Conservation (phyloP, 2,113 vertebrate species). For the Rhombomys opimus region DNA sequence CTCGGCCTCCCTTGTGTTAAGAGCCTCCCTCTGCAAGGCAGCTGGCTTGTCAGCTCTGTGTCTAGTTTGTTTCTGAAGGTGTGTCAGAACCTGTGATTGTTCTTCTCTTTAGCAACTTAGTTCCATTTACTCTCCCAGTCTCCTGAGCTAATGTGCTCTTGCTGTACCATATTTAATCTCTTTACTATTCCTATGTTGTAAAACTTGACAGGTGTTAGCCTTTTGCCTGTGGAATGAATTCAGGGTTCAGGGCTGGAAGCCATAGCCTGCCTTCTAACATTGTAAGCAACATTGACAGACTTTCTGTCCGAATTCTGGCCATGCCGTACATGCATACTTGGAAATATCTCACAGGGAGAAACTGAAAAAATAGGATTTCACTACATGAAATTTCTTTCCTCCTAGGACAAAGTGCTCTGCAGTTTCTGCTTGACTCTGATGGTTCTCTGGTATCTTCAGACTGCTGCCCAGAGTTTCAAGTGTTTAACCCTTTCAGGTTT, state of each 20-base stretch:
- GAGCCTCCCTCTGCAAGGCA: not conserved
- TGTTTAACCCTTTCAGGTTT: constrained; percentile 6
- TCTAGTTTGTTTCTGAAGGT: not conserved
- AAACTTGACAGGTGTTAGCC: not conserved
- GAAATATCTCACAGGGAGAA: not conserved
- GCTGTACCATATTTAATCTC: not conserved
- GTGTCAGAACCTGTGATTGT: not conserved
- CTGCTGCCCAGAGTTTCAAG: not conserved
- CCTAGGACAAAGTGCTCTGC: not conserved
- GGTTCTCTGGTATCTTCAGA: not conserved
- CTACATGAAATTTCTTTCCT: constrained; percentile 18
- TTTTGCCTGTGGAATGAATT: not conserved
- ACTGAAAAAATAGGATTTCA: constrained; percentile 30
- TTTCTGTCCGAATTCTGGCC: not conserved
- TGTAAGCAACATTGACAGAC: not conserved
- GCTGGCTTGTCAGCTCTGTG: not conserved
- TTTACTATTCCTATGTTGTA: not conserved
- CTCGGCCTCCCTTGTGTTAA: not conserved
- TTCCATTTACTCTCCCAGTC: not conserved
- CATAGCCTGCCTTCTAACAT: not conserved
- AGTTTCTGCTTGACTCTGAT: constrained; percentile 40
- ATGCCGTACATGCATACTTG: not conserved
- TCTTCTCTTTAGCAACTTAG: not conserved
- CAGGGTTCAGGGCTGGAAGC: not conserved
- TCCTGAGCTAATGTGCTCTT: not conserved